Evolutionary conservation across 2,113 vertebrate species (phyloP), one percentile per base, ranked within the genome.

Genomic region (Microtus pennsylvanicus): DNA sequence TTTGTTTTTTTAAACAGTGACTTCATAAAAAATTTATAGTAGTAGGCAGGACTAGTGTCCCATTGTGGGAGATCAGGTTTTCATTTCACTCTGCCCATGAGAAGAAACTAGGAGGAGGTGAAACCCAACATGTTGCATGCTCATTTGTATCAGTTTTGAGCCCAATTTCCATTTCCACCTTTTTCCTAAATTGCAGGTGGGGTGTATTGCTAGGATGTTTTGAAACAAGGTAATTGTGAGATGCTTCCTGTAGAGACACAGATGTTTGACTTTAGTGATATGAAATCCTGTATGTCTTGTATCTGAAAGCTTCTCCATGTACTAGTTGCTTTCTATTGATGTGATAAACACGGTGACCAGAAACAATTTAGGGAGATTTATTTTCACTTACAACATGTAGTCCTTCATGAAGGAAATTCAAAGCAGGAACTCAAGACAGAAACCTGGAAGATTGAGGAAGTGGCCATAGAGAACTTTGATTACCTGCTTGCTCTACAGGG

Each of bases 291-390:
- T 72, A 72, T 93, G 38, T 61, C 90, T 87, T 8, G 30, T 96
- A 89, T 97, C 94, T 94, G 96, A 96, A 96, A 94, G 85, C 92
- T 90, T 91, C 72, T 65, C 80, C 35, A 38, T 26, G 55, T 38
- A 38, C 80, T 26, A 26, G 58, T 61, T 58, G 24, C n/a, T 61
- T 38, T 13, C 22, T 82, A 28, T 38, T 26, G 35, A 12, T 82
- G 35, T 38, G 35, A 26, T 82, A 82, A 61, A 58, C 33, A 81
- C 24, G 35, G 35, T 58, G 78, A 82, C 12, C 7, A 38, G 13
- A 26, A 24, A 22, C 52, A 61, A 38, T 38, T 24, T 16, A 21
- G 12, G 52, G 35, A 82, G 55, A 26, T 38, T 61, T 61, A 26
- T 38, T 61, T 82, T 3, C 3, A 26, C 3, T 21, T 24, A 61